These are phyloP conservation scores for Oxyteleia sp. DNA, from an alignment of 2,888 invertebrate species.

Conservation along the genomic window DNA sequence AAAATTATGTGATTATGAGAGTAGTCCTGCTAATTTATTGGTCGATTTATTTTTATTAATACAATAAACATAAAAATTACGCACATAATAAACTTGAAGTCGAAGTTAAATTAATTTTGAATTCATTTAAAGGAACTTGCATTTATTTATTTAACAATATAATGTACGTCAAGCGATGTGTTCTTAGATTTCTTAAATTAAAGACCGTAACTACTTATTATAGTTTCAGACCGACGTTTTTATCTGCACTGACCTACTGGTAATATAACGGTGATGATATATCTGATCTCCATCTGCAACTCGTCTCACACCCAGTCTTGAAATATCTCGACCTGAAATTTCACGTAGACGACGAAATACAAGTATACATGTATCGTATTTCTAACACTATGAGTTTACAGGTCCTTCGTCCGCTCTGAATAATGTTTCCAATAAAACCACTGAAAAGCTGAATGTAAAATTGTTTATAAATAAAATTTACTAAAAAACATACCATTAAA, in stretches of 20 bases:
- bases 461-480: neutral
- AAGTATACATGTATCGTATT: slow-evolving; percentile 91
- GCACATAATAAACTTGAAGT: no score
- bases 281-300: slow-evolving; percentile 87
- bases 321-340: slow-evolving; percentile 88
- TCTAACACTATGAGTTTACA: slow-evolving; percentile 94
- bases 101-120: no score
- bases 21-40: no score
- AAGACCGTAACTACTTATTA: neutral
- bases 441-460: neutral
- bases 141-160: no score
- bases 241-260: slow-evolving; percentile 89
- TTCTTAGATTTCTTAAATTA: neutral
- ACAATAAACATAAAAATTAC: no score
- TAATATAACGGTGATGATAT: slow-evolving; percentile 90
- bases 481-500: no score
- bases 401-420: slow-evolving; percentile 88
- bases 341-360: slow-evolving; percentile 86
- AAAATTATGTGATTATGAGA: no score
- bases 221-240: slow-evolving; percentile 2
- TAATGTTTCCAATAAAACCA: neutral
- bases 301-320: slow-evolving; percentile 89
- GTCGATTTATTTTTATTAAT: no score
- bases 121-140: no score
- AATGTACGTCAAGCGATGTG: slow-evolving; percentile 89